phyloP scores from a whole-genome alignment of 2,797 vertebrate species.

The Periparus ater region DNA sequence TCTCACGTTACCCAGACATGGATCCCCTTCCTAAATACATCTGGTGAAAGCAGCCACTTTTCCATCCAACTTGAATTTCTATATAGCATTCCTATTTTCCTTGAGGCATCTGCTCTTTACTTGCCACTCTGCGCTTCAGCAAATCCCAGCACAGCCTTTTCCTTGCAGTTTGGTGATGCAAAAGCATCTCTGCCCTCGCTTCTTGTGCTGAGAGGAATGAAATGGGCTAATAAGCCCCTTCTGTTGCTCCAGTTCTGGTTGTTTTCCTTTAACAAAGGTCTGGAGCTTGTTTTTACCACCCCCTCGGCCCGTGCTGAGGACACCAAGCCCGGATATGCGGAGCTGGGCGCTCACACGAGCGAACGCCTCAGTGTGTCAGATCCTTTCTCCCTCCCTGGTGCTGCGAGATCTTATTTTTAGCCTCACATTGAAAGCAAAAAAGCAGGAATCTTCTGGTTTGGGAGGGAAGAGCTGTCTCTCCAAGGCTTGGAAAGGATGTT shows the following conservation, averaged over 20 bases:
- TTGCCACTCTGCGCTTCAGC: not conserved
- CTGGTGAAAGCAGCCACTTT: not conserved
- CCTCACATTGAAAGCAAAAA: not conserved
- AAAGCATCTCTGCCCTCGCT: not conserved
- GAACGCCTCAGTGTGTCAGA: not conserved
- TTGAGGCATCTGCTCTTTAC: not conserved
- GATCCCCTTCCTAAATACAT: not conserved
- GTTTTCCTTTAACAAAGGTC: not conserved
- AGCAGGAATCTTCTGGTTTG: not conserved
- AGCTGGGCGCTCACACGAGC: rapidly evolving
- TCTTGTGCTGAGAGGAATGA: not conserved
- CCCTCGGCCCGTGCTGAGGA: rapidly evolving
- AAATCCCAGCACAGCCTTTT: not conserved
- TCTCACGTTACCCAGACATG: rapidly evolving
- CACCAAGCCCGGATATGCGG: rapidly evolving
- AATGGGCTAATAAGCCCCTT: not conserved
- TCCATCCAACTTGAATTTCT: not conserved
- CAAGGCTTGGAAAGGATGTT: not conserved
- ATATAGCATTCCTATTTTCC: not conserved
- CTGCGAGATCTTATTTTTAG: slow-evolving; percentile 10
- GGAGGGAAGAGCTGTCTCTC: not conserved
- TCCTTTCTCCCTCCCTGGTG: not conserved
- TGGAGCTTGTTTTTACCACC: not conserved
- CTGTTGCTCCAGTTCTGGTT: not conserved
- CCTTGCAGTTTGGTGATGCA: not conserved